These are phyloP conservation scores for Adineta ricciae DNA, from an alignment of 2,888 invertebrate genomes.

Conservation along the genomic window DNA sequence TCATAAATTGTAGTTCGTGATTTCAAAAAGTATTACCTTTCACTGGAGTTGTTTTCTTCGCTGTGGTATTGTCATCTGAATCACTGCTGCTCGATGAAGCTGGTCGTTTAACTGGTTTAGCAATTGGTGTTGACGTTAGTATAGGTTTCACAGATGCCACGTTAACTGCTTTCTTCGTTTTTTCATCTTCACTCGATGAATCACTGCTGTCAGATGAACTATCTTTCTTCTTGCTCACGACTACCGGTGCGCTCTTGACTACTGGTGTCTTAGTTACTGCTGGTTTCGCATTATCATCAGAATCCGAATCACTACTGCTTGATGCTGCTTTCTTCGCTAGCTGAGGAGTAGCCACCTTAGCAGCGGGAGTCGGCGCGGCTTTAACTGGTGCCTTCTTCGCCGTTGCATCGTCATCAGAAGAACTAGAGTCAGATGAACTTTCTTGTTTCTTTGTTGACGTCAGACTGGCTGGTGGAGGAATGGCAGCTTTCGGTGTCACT, in stretches of 20 bases:
- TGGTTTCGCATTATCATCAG: no score
- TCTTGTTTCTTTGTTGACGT: background rate
- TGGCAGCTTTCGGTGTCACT: no score
- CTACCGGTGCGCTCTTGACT: no score
- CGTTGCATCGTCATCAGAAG: background rate
- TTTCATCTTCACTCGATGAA: background rate
- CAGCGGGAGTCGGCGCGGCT: no score
- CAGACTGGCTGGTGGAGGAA: background rate
- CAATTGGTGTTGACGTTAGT: background rate
- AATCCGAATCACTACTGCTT: no score
- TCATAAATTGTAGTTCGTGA: no score
- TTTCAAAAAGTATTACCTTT: background rate
- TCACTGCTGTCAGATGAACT: background rate
- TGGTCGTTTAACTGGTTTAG: background rate
- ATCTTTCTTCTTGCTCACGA: no score
- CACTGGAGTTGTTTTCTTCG: background rate
- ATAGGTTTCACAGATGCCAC: background rate
- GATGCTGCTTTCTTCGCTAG: no score
- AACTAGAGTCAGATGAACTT: background rate
- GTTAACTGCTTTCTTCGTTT: no score
- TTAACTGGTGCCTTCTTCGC: no score
- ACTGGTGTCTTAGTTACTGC: no score
- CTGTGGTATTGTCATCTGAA: background rate
- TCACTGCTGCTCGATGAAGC: slow-evolving; percentile 12
- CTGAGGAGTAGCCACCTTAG: no score